Evolutionary conservation across 2,797 vertebrate genomes (phyloP).

Genomic region (Malacoraja senta): DNA sequence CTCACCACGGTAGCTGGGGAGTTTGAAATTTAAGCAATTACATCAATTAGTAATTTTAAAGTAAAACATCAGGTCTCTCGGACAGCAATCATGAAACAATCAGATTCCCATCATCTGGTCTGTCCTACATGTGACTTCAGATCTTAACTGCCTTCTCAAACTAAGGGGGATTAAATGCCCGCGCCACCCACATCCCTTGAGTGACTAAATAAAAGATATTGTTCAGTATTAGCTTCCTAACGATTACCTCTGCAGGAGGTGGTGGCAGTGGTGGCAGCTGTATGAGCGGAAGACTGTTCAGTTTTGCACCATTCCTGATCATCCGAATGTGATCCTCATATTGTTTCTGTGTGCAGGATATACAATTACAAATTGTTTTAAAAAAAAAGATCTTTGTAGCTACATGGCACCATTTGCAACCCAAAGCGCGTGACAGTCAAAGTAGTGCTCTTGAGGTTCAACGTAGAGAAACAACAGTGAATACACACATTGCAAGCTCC

Average conservation of each 20-base stretch:
- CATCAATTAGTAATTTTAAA: not conserved
- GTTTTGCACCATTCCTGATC: slow-evolving; percentile 61
- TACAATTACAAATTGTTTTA: not conserved
- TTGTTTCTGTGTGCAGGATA: slow-evolving; percentile 53
- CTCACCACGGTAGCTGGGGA: no score
- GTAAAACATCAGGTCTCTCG: not conserved
- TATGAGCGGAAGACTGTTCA: slow-evolving; percentile 66
- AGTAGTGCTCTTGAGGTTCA: not conserved
- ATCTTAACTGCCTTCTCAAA: no score
- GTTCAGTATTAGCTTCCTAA: slow-evolving; percentile 31
- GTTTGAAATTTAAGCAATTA: no score
- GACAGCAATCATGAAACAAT: slow-evolving; percentile 38
- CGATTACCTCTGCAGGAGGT: slow-evolving; percentile 62
- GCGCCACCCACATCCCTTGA: no score
- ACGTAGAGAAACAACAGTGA: not conserved
- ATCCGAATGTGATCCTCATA: slow-evolving; percentile 65
- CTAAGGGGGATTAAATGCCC: no score
- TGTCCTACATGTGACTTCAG: not conserved
- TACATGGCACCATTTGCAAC: not conserved
- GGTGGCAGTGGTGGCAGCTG: slow-evolving; percentile 60
- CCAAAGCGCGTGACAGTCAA: not conserved
- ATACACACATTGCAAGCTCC: not conserved
- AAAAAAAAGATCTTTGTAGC: not conserved
- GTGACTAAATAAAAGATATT: no score
- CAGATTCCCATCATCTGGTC: slow-evolving; percentile 40